phyloP scores from a whole-genome alignment of 2,888 invertebrate species.

The Leptinotarsa peninsularis region DNA sequence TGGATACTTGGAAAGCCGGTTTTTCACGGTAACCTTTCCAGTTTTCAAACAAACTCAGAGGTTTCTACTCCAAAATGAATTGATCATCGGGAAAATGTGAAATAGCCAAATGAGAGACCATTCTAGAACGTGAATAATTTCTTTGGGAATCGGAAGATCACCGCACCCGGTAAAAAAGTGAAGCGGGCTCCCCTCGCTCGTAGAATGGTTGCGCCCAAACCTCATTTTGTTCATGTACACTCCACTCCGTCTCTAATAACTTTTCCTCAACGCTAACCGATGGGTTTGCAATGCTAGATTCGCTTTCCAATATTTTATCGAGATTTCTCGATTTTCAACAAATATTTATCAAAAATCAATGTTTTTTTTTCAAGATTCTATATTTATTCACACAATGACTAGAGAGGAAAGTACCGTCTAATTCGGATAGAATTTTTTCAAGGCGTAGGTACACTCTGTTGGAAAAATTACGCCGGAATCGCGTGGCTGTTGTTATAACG shows the following conservation, averaged over 20 bases:
- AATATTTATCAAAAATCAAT: neutral
- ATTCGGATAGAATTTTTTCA: neutral
- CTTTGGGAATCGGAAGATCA: slow-evolving; percentile 43
- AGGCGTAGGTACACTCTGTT: slow-evolving; percentile 1
- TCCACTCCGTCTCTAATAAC: slow-evolving; percentile 61
- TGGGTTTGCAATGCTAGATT: slow-evolving; percentile 50
- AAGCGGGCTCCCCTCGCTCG: slow-evolving; percentile 63
- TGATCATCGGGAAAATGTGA: neutral
- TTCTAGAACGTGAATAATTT: slow-evolving; percentile 27
- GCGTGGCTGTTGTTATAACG: neutral
- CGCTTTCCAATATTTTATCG: slow-evolving; percentile 43
- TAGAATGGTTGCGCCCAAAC: slow-evolving; percentile 67
- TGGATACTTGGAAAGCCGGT: neutral
- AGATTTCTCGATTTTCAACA: slow-evolving; percentile 37
- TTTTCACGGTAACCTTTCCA: neutral
- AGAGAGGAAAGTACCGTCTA: neutral
- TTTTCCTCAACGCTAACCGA: slow-evolving; percentile 63
- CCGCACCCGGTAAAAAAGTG: slow-evolving; percentile 60
- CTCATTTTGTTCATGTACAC: slow-evolving; percentile 67
- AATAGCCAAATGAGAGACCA: slow-evolving; percentile 6
- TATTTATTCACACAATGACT: neutral
- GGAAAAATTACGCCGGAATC: neutral
- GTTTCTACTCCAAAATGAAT: neutral
- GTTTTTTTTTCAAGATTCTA: neutral
- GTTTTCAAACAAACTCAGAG: neutral